Base-by-base conservation (phyloP, 1,140 invertebrate genomes). In the Leptinotarsa texana region DNA sequence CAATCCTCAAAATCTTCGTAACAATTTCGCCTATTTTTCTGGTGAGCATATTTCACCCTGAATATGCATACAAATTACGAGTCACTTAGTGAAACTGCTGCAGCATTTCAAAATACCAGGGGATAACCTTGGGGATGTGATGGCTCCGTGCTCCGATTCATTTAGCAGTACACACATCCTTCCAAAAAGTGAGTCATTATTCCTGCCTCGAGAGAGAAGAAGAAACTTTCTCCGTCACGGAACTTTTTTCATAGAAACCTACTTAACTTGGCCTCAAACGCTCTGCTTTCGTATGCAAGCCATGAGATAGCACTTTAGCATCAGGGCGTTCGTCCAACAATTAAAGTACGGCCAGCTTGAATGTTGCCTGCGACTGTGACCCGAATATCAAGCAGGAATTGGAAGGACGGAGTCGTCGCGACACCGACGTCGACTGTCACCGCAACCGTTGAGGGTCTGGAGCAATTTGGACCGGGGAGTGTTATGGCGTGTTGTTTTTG, bases 271-370 rank as follows among this genome's bases (percentile, higher is more conserved):
- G 49, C 33, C 62, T 76, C 74, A 68, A 74, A 78, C 74, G 71
- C 75, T 73, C 72, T 61, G 73, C 51, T 78, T 78, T 78, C 72
- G 77, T 70, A 78, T 78, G 74, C 77, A 76, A 65, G 67, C 74
- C 74, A 73, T 76, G 77, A 76, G 75, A 78, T 76, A 74, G 74
- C 74, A 78, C 74, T 78, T 78, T 78, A 78, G 75, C 75, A 73
- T 75, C 63, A 70, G 77, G 77, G 77, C 75, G 77, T 74, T 71
- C 71, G 63, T 65, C 63, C 63, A 69, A 72, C 77, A 78, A 78
- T 78, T 78, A 78, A 74, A 76, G 75, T 42, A 6, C 67, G 72
- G 75, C 62, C 63, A 76, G 74, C 73, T 62, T 63, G 71, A 78
- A 74, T 76, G 77, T 78, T 75, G 72, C 71, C 63, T 75, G 65